These are phyloP conservation scores for Hylomyscus alleni DNA, from an alignment of 2,797 vertebrate genomes.

Conservation along the genomic window DNA sequence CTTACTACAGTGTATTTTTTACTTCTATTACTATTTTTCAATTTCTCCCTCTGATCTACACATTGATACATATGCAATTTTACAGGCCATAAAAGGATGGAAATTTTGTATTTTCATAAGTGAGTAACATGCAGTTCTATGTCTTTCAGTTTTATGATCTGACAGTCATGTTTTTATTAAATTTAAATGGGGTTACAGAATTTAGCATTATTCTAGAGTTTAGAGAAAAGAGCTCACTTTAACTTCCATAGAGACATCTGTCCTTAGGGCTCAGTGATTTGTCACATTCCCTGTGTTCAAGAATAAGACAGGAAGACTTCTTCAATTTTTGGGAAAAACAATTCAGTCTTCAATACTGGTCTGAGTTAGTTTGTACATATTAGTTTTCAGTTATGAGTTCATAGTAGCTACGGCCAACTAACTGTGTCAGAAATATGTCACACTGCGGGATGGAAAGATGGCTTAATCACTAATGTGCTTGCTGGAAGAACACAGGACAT, in stretches of 20 bases:
- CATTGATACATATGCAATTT: conserved; percentile 29
- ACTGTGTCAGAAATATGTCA: neutral
- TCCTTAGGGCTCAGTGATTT: neutral
- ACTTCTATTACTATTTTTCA: conserved; percentile 32
- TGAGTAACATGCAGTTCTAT: conserved; percentile 19
- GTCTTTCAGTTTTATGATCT: conserved; percentile 65
- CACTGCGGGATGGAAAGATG: neutral
- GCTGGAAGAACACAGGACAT: neutral
- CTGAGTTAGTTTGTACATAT: neutral
- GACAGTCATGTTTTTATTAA: conserved; percentile 39
- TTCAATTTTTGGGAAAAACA: neutral
- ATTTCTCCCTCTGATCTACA: conserved; percentile 41
- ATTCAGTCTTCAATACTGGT: neutral
- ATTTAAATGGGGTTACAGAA: conserved; percentile 51
- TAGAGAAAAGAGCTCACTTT: conserved; percentile 44
- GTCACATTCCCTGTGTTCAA: neutral
- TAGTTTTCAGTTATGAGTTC: conserved; percentile 37
- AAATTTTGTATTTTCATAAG: conserved; percentile 62
- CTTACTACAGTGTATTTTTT: neutral
- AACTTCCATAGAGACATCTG: conserved; percentile 44
- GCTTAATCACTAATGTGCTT: neutral
- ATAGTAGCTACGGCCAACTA: neutral
- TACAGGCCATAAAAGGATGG: conserved; percentile 40
- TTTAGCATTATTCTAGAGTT: conserved; percentile 42
- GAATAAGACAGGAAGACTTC: neutral